These are phyloP conservation scores for Leguminivora glycinivorella DNA, from an alignment of 1,140 invertebrate genomes.

Conservation along the genomic window DNA sequence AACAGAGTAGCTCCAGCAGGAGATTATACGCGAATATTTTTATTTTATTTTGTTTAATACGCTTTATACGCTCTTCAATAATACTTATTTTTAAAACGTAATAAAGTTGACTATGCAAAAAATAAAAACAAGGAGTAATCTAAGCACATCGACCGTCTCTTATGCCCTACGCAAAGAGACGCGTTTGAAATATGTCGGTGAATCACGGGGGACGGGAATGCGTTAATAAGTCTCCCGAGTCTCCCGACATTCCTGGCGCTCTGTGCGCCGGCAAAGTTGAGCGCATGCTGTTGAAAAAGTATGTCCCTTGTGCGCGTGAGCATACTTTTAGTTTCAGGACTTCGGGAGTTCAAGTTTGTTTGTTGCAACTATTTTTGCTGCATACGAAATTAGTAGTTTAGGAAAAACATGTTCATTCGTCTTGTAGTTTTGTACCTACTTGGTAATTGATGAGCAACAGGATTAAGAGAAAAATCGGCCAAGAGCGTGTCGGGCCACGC, in stretches of 20 bases:
- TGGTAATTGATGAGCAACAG: no score
- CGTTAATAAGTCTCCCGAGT: slow-evolving; percentile 60
- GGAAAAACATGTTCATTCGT: no score
- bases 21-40: no score
- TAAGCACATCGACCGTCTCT: slow-evolving; percentile 10
- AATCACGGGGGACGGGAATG: slow-evolving; percentile 58
- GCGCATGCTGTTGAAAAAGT: slow-evolving; percentile 8
- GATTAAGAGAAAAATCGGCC: no score
- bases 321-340: neutral
- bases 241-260: slow-evolving; percentile 45
- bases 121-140: neutral
- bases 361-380: neutral
- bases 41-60: no score
- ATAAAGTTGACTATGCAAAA: neutral
- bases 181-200: slow-evolving; percentile 54
- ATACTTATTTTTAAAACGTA: no score
- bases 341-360: neutral
- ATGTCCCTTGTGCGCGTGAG: neutral
- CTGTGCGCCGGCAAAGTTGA: neutral
- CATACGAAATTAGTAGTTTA: no score
- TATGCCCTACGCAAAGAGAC: slow-evolving; percentile 36
- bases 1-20: no score
- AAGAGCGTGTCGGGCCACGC: no score
- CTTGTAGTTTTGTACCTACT: no score
- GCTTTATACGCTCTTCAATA: no score